Evolutionary conservation across 2,797 vertebrate genomes (phyloP), one percentile per base, ranked within the genome.

Genomic region (Pitangus sulphuratus): DNA sequence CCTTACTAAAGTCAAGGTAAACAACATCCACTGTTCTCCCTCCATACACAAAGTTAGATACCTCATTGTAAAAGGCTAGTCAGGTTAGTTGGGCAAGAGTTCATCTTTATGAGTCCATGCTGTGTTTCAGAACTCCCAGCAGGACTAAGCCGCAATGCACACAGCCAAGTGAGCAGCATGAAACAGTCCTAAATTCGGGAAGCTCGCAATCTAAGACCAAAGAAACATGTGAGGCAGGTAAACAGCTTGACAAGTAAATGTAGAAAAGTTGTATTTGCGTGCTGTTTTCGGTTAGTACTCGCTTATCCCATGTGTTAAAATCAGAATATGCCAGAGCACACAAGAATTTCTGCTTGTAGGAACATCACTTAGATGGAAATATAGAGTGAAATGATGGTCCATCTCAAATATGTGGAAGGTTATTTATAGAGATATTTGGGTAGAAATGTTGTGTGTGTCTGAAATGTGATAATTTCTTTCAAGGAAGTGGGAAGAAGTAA

Each of bases 101-200:
- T 80, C 9, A 20, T 21, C 14, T 62, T 70, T 17, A 0, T 31
- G 37, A 68, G 12, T 40, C 42, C 14, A 24, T 69, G 11, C 6
- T 44, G 37, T 11, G 12, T 47, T 88, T 48, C 51, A 60, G 20
- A 71, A 15, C 13, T 42, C 31, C 35, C 20, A 78, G 12, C 2
- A 86, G 25, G 14, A 80, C 10, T 48, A 33, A 61, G 4, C 11
- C 0, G 0, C 24, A 56, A 50, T 0, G 1, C 30, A 72, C 19
- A 44, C 22, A 62, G 25, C 4, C 30, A 57, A 68, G 7, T 35
- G 42, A 79, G 16, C 42, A 75, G n/a, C 12, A 35, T 11, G 3
- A 47, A 86, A 56, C 16, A 47, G 16, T 30, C 31, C 13, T n/a
- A 87, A n/a, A 8, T 13, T 42, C 2, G 0, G 17, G 35, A 69